Evolutionary conservation across 2,113 vertebrate genomes (phyloP), one percentile per base, ranked within the genome.

Genomic region (Odobenus rosmarus): DNA sequence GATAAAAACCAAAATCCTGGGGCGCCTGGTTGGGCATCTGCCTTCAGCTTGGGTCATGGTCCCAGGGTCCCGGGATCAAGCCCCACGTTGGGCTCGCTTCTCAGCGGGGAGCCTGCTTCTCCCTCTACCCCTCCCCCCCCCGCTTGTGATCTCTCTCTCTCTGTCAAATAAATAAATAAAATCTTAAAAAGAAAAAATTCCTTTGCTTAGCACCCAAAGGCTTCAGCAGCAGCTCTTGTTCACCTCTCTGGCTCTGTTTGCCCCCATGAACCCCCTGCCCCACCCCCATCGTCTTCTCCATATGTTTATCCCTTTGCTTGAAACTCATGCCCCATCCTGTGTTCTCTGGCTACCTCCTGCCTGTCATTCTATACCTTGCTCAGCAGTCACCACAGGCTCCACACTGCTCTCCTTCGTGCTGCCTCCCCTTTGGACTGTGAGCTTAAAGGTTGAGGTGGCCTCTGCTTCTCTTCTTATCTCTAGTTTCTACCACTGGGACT

Each of bases 311-410:
- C 67, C 14, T 94, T 82, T 67, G 4, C 81, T 82, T 42, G 95
- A 53, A 36, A 53, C 57, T 80, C 11, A 4, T 11, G 10, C 13
- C n/a, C 18, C 15, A 83, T 42, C 5, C 39, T 28, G 51, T 10
- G 9, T 59, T 74, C 67, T 83, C 71, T 23, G 26, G 51, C 19
- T 80, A 53, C 18, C 36, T 69, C 72, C 28, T 90, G 46, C 46
- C 62, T 55, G 11, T 77, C 55, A 28, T 69, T 82, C 80, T 81
- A 86, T 46, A 83, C n/a, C 49, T 57, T 92, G 59, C 79, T 74
- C 81, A 42, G 49, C 42, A 77, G 42, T 67, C 57, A n/a, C 39
- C 36, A n/a, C 24, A 82, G 64, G 31, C 42, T 18, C 8, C 23
- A 36, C 0, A 5, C 55, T 72, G 24, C n/a, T 16, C 42, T 84